Base-by-base conservation (phyloP, 2,113 vertebrate genomes). In the Odontophorus gujanensis region DNA sequence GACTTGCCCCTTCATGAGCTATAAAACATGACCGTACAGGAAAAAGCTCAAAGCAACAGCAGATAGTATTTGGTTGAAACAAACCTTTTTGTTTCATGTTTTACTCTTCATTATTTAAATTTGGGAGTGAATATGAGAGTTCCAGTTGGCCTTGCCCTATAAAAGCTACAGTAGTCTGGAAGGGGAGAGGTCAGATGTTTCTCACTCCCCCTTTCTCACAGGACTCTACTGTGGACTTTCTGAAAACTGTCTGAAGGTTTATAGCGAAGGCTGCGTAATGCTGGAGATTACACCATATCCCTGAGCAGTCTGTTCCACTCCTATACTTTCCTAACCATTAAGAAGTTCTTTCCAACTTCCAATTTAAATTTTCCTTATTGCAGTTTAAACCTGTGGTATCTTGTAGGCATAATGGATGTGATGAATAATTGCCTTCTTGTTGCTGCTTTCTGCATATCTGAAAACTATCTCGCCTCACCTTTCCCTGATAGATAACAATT, bases 221-320 rank as follows among this genome's bases (percentile, higher is more conserved):
- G 51, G 75, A 61, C 32, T 48, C 15, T 36, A 45, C 28, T 76
- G 32, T 47, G 51, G 55, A 40, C 34, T 65, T 45, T 24, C 67
- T 75, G 57, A 90, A 74, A 90, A 36, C 10, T 8, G 2, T 34
- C 45, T 6, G 16, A 43, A 89, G 84, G n/a, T 45, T 47, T 72
- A 2, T 57, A 47, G 21, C 42, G 76, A 90, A 76, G 40, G 34
- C 80, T 72, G 71, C 51, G 42, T 77, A 92, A 84, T 58, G 36
- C 84, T 48, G 28, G 47, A 81, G 42, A 25, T 51, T 84, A 87
- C 47, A 83, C 2, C 1, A 13, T 42, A 58, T 57, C 69, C 65
- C 63, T 87, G 63, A 84, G 90, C 40, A 92, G 83, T 43, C 40
- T 76, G 79, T 90, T 90, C 63, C 83, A 90, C 68, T 80, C 36